Evolutionary conservation across 2,113 vertebrate genomes (phyloP).

Genomic region (Chinchilla lanigera): DNA sequence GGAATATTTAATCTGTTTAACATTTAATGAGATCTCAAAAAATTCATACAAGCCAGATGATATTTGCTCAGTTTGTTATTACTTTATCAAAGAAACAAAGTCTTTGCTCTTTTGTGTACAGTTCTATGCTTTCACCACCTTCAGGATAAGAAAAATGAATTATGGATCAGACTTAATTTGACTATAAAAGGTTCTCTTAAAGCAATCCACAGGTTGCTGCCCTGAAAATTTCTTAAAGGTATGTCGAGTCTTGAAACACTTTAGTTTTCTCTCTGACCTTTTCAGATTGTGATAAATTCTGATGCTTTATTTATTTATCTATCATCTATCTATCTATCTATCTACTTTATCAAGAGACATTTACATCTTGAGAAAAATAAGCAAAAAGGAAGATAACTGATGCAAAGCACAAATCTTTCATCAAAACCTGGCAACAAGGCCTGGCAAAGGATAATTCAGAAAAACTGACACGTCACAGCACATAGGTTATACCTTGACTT

Average conservation of each 20-base stretch:
- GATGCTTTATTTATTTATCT: conserved; percentile 19
- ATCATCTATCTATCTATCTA: conserved; percentile 15
- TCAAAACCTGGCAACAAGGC: neutral
- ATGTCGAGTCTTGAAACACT: conserved; percentile 39
- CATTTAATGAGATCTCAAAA: conserved; percentile 83
- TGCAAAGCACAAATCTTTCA: conserved; percentile 63
- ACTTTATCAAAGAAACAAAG: conserved; percentile 75
- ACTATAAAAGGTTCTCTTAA: neutral
- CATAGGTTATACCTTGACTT: neutral
- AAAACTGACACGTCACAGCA: conserved; percentile 18
- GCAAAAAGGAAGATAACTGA: conserved; percentile 7
- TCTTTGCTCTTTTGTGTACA: conserved; percentile 74
- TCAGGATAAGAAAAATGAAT: conserved; percentile 60
- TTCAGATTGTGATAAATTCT: conserved; percentile 67
- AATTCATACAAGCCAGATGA: conserved; percentile 56
- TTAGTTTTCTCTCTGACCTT: conserved; percentile 47
- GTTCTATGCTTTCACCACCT: conserved; percentile 69
- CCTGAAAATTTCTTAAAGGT: neutral
- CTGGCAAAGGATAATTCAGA: conserved; percentile 54
- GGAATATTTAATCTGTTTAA: conserved; percentile 80
- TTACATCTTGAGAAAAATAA: conserved; percentile 59
- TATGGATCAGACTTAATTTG: conserved; percentile 26
- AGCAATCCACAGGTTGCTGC: neutral
- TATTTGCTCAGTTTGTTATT: conserved; percentile 79
- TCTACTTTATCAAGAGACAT: conserved; percentile 26